Evolutionary conservation across 2,113 vertebrate genomes (phyloP).

Genomic region (Typhlomys cinereus): DNA sequence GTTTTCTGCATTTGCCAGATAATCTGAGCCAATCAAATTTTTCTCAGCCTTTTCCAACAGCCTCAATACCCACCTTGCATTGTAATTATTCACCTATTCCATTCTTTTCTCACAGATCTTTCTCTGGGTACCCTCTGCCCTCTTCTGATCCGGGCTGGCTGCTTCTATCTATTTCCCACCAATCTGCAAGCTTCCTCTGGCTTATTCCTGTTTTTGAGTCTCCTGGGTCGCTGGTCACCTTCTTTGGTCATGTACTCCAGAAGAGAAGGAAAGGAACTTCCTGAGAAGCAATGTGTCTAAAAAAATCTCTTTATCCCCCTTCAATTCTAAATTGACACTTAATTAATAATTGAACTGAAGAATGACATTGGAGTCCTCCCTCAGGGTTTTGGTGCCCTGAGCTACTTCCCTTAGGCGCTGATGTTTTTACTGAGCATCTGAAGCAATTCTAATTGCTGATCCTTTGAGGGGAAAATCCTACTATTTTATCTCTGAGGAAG

Average conservation of each 20-base stretch:
- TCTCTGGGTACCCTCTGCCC: background rate
- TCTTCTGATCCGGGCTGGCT: too few species aligned
- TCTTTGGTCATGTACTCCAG: conserved; percentile 7
- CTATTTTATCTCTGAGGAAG: conserved; percentile 18
- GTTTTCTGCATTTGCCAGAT: background rate
- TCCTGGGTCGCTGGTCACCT: background rate
- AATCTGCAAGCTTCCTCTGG: background rate
- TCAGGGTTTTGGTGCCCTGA: background rate
- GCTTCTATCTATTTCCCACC: background rate
- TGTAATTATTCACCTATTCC: background rate
- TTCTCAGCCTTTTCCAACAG: background rate
- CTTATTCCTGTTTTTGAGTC: background rate
- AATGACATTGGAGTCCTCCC: background rate
- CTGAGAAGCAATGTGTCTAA: background rate
- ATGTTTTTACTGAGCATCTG: conserved; percentile 51
- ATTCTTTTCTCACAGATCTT: accelerated
- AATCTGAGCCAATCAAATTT: background rate
- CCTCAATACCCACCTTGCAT: background rate
- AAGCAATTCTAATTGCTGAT: conserved; percentile 9
- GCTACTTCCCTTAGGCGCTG: conserved; percentile 39
- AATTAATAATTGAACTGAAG: conserved; percentile 35
- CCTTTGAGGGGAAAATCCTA: background rate
- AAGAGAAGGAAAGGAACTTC: background rate
- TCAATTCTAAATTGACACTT: conserved; percentile 20
- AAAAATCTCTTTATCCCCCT: conserved; percentile 31